Percentiles rank a stretch among this genome's conserved stretches.
phyloP scores from a whole-genome alignment of 37 sponge, comb jelly and placozoan species.

The Mnemiopsis leidyi region DNA sequence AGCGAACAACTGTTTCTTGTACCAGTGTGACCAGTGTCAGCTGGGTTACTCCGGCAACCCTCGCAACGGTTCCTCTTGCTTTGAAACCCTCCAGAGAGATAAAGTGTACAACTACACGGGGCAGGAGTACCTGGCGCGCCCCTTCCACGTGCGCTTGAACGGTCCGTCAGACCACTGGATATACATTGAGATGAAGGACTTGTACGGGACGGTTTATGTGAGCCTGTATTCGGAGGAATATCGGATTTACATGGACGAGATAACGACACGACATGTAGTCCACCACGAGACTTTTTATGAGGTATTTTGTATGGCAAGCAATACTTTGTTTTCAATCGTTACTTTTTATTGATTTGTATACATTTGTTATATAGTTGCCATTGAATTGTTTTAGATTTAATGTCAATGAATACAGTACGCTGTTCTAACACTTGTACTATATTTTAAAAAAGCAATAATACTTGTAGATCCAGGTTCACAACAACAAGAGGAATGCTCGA shows the following conservation, averaged over 20 bases:
- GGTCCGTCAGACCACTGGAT: background rate
- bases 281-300: background rate
- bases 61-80: background rate
- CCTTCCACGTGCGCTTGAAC: background rate
- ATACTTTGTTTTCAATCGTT: too few species aligned
- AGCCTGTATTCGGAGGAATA: background rate
- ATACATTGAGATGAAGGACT: background rate
- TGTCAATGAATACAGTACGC: too few species aligned
- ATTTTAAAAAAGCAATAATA: too few species aligned
- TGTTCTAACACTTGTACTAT: too few species aligned
- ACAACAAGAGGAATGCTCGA: background rate
- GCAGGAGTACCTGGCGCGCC: background rate
- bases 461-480: background rate
- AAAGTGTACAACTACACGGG: background rate
- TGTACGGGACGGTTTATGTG: background rate
- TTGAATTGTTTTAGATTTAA: too few species aligned
- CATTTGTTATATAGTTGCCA: too few species aligned
- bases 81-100: background rate
- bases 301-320: too few species aligned
- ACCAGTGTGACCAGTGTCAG: conserved; percentile 35
- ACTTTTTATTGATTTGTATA: too few species aligned
- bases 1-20: background rate
- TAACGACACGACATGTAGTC: background rate
- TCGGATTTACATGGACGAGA: background rate
- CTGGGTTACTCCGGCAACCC: conserved; percentile 36